Base-by-base conservation (phyloP, 1,140 invertebrate genomes). In the Microvelia longipes region DNA sequence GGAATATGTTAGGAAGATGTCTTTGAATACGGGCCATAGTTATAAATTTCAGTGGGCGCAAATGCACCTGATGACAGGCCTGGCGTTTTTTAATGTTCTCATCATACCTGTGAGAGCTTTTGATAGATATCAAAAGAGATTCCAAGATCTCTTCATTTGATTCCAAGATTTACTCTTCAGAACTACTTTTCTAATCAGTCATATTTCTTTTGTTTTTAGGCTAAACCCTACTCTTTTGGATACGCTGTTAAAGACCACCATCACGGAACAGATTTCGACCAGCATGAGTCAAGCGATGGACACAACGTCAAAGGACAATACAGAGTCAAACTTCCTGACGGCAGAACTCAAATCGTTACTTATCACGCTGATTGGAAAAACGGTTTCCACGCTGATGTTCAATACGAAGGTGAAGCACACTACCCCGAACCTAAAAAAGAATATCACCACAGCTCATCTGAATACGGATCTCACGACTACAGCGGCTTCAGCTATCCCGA, bases 301-400 rank as follows among this genome's bases (percentile, higher is more conserved):
- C 86, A 89, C 75, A 86, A 82, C 30, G 85, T 87, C 2, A 78
- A 81, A 19, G 89, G 89, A 26, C 86, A 89, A 75, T 91, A 91
- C 79, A 80, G 86, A 70, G 88, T 90, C 28, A 83, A 85, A 72
- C 81, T 91, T 70, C 88, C 89, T 0, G 88, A 90, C 76, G 88
- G 89, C 19, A 81, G 90, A 50, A 85, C 84, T n/a, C 84, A 85
- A 73, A 82, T 83, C 74, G 89, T 91, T 15, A 87, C 86, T 2
- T 91, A 91, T 78, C 88, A 86, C 63, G 89, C 90, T 0, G 89
- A 91, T 74, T 88, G 88, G 85, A 83, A 86, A 75, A 88, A 85
- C 5, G 89, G 89, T 11, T 91, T 88, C 79, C 88, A 90, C 76
- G 89, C 89, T n/a, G 87, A 90, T 71, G 88, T 91, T 1, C 83